Evolutionary conservation across 2,113 vertebrate species (phyloP).

Genomic region (Malurus alboscapulatus): DNA sequence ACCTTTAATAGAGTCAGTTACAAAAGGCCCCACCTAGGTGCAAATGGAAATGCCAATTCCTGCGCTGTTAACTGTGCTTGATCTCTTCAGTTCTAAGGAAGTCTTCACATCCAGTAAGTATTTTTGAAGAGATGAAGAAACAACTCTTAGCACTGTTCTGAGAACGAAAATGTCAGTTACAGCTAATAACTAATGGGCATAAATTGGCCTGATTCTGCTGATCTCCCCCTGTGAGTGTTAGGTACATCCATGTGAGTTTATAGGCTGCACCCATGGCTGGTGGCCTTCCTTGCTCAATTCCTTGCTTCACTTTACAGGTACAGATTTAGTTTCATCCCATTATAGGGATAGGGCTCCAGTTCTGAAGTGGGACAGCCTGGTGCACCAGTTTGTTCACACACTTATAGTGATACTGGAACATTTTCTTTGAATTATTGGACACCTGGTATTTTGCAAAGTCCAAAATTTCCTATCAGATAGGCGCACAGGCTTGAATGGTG

Average conservation of each 20-base stretch:
- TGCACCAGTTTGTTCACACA: background rate
- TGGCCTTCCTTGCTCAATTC: background rate
- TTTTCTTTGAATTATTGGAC: background rate
- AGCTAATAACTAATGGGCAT: background rate
- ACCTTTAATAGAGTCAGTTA: background rate
- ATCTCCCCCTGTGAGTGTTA: background rate
- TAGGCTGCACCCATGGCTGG: background rate
- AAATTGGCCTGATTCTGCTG: background rate
- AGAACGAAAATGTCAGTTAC: background rate
- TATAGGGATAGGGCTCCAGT: background rate
- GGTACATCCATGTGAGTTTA: background rate
- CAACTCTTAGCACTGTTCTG: background rate
- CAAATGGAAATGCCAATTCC: background rate
- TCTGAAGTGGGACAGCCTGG: background rate
- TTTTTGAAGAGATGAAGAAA: background rate
- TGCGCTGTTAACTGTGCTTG: background rate
- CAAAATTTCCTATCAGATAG: background rate
- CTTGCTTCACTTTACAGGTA: background rate
- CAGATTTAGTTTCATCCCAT: background rate
- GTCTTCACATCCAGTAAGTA: background rate
- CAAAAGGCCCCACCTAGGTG: background rate
- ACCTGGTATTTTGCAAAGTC: background rate
- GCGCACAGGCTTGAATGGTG: background rate
- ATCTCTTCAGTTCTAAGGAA: background rate
- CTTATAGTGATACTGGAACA: rapidly evolving